phyloP scores from a whole-genome alignment of 2,113 vertebrate species.

The Aramus guarauna region DNA sequence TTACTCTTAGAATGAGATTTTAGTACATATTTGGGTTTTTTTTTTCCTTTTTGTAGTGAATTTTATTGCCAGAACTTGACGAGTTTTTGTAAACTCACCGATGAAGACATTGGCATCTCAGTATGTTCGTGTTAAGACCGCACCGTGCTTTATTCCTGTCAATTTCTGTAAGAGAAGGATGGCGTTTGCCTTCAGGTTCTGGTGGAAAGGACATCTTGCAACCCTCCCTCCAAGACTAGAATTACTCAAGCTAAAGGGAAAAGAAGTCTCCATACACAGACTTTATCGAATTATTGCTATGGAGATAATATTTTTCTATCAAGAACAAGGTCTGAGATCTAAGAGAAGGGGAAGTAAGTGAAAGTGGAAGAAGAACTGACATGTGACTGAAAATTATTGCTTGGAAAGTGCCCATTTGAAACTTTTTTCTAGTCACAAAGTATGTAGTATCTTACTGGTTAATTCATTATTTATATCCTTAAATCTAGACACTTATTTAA shows the following conservation, averaged over 20 bases:
- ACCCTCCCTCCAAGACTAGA: not conserved
- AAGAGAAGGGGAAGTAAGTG: not conserved
- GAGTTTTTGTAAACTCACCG: not conserved
- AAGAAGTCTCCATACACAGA: not conserved
- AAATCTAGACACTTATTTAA: not conserved
- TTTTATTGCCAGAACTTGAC: not conserved
- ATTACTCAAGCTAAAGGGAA: not conserved
- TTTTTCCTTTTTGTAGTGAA: not conserved
- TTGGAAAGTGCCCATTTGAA: not conserved
- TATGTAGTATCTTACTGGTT: not conserved
- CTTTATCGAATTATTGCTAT: not conserved
- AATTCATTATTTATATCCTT: not conserved
- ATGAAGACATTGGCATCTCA: not conserved
- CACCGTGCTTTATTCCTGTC: not conserved
- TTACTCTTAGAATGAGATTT: not conserved
- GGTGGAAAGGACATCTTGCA: not conserved
- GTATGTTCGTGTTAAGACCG: not conserved
- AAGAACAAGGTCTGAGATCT: not conserved
- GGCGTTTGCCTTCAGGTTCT: not conserved
- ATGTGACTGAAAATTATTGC: not conserved
- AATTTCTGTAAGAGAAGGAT: not conserved
- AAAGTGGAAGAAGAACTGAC: not conserved
- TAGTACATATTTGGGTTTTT: not conserved
- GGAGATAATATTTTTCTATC: not conserved
- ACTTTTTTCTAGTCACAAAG: not conserved